These are phyloP conservation scores for Metridium senile DNA, from an alignment of 92 coral and sea anemone species.

Conservation along the genomic window DNA sequence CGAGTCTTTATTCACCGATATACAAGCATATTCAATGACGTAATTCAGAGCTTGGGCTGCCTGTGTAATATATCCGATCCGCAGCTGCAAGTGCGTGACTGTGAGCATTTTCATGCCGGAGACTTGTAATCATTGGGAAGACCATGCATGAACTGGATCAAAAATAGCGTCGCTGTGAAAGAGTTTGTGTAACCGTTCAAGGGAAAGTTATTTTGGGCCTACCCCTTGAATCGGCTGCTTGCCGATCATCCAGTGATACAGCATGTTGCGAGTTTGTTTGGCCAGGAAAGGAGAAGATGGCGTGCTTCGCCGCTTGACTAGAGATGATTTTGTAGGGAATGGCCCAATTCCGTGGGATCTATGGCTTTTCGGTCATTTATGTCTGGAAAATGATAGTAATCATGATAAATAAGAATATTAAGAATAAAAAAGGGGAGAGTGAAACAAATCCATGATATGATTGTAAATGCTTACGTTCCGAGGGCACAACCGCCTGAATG, in stretches of 20 bases:
- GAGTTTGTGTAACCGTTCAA: conserved; percentile 25
- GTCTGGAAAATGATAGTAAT: no score
- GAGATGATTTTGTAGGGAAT: conserved; percentile 36
- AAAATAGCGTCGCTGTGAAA: conserved; percentile 5
- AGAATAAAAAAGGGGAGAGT: no score
- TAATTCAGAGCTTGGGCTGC: no score
- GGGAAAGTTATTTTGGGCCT: conserved; percentile 18
- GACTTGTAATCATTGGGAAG: conserved; percentile 8
- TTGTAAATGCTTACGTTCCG: no score
- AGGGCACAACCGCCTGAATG: no score
- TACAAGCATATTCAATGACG: no score
- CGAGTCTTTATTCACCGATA: no score
- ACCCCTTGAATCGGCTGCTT: conserved; percentile 34
- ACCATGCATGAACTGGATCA: conserved; percentile 30
- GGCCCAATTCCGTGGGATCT: conserved; percentile 46
- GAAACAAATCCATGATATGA: no score
- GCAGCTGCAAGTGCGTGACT: no score
- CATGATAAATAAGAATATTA: no score
- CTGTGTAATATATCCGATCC: no score
- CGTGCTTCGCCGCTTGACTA: conserved; percentile 31
- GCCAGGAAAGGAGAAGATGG: conserved; percentile 16
- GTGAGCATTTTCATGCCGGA: no score
- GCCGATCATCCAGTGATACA: conserved; percentile 19
- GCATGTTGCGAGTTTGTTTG: background rate
- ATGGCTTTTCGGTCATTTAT: conserved; percentile 11